phyloP scores from a whole-genome alignment of 2,113 vertebrate genomes.

The Heterotilapia buettikoferi region DNA sequence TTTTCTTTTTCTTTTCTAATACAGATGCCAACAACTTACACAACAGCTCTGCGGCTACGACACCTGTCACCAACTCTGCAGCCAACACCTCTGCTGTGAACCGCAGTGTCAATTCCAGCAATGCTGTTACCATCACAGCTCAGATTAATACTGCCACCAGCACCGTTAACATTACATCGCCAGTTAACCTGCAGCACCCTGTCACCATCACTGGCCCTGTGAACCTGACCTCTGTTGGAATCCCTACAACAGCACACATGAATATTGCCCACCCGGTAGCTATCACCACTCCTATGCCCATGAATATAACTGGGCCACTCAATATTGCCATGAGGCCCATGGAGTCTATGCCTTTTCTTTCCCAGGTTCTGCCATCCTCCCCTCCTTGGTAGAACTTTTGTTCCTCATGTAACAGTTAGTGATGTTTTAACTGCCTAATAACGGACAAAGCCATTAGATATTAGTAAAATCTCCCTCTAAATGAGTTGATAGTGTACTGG shows the following conservation, averaged over 20 bases:
- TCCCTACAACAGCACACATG: constrained; percentile 86
- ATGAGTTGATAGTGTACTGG: background rate
- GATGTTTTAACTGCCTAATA: constrained; percentile 37
- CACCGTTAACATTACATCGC: constrained; percentile 92
- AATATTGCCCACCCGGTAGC: constrained; percentile 94
- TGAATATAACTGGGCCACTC: constrained; percentile 88
- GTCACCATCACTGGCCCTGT: constrained; percentile 93
- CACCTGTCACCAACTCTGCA: constrained; percentile 61
- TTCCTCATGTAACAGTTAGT: background rate
- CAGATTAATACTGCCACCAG: constrained; percentile 94
- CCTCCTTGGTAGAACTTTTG: constrained; percentile 84
- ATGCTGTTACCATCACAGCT: constrained; percentile 90
- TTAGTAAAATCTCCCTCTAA: background rate
- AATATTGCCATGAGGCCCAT: constrained; percentile 96
- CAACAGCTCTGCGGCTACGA: constrained; percentile 85
- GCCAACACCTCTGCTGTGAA: constrained; percentile 67
- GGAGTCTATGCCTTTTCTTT: constrained; percentile 97
- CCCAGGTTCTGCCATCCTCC: constrained; percentile 93
- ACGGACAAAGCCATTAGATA: background rate
- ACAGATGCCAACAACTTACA: constrained; percentile 92
- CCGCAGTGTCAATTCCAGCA: constrained; percentile 55
- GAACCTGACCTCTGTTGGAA: constrained; percentile 89
- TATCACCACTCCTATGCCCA: constrained; percentile 90
- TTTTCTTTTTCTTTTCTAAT: background rate
- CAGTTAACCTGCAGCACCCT: constrained; percentile 88